Percentiles rank a stretch among this genome's conserved stretches.
Evolutionary conservation across 2,113 vertebrate species (phyloP).

Genomic region (Hippocampus mohnikei): DNA sequence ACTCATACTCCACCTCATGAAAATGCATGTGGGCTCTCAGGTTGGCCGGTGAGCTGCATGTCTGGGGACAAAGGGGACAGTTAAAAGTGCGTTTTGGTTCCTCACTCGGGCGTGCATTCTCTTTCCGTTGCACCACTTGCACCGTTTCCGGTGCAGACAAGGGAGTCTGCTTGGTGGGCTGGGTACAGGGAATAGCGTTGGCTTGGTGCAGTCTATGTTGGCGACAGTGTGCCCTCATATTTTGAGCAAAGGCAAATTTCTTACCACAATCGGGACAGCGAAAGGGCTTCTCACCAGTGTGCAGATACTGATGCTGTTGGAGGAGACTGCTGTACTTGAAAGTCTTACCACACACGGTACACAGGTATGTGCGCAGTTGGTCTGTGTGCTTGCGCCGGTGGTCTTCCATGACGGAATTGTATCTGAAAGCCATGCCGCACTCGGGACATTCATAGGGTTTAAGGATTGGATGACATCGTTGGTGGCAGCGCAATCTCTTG

Average conservation of each 20-base stretch:
- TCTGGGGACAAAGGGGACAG: constrained; percentile 71
- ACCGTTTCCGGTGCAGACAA: constrained; percentile 13
- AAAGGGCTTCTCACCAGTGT: constrained; percentile 78
- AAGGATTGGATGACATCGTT: constrained; percentile 78
- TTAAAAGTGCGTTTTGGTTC: constrained; percentile 52
- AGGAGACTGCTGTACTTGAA: constrained; percentile 83
- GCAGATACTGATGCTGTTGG: constrained; percentile 81
- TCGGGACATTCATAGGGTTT: constrained; percentile 80
- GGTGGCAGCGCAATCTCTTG: constrained; percentile 73
- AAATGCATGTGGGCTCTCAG: constrained; percentile 72
- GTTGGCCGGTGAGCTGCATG: constrained; percentile 50
- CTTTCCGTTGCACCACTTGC: constrained; percentile 44
- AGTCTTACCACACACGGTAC: constrained; percentile 75
- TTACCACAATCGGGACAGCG: constrained; percentile 68
- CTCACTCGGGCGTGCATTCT: constrained; percentile 51
- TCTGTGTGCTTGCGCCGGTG: constrained; percentile 80
- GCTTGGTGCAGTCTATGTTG: constrained; percentile 60
- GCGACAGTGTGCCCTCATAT: constrained; percentile 75
- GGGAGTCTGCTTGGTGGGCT: constrained; percentile 29
- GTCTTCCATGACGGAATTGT: constrained; percentile 82
- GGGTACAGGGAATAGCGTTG: constrained; percentile 21
- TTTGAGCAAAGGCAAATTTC: constrained; percentile 74
- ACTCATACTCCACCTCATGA: constrained; percentile 70
- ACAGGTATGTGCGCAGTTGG: constrained; percentile 62
- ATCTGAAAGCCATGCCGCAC: constrained; percentile 82